Base-by-base conservation (phyloP, 2,797 vertebrate species). In the Eulemur rubriventer region DNA sequence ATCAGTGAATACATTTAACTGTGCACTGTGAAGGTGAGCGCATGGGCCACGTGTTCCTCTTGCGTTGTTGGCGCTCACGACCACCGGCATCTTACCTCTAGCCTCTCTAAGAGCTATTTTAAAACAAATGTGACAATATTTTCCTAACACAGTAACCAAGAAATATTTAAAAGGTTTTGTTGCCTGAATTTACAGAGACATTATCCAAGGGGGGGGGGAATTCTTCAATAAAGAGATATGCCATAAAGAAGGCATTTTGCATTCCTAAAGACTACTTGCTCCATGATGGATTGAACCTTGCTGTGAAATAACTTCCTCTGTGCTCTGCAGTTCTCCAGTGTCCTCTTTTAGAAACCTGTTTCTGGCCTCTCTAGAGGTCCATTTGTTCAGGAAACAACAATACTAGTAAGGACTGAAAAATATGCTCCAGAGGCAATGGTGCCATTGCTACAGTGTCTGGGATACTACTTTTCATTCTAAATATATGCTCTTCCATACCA, bases 101-200 rank as follows among this genome's bases (percentile, higher is more conserved):
- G n/a, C 3, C 50, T 65, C 96, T 97, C 85, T 79, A 96, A 94
- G 55, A 95, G 52, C 11, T 94, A 76, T 41, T 95, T 89, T 79
- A 92, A 97, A 48, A 76, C 3, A 94, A 33, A 94, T 4, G 12
- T 50, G 3, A 35, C 33, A 41, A 67, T 91, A 69, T 80, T 96
- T 90, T 79, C 48, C 52, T 89, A 76, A 57, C n/a, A 67, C 9
- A 43, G n/a, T 92, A 88, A 83, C 6, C 33, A 90, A 97, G 90
- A 97, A 98, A 95, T 96, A 97, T 90, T 92, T 83, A 96, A 78
- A n/a, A 75, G 2, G 1, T 94, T 75, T 89, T 92, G 10, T 84
- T 96, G 57, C 10, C n/a, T 97, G 65, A 92, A 91, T 98, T 95
- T 94, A 61, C 6, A 69, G 38, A 95, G 7, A 70, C 4, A 97